Conservation (phyloP, 2,113 vertebrate genomes). For the Periophthalmodon schlosseri region DNA sequence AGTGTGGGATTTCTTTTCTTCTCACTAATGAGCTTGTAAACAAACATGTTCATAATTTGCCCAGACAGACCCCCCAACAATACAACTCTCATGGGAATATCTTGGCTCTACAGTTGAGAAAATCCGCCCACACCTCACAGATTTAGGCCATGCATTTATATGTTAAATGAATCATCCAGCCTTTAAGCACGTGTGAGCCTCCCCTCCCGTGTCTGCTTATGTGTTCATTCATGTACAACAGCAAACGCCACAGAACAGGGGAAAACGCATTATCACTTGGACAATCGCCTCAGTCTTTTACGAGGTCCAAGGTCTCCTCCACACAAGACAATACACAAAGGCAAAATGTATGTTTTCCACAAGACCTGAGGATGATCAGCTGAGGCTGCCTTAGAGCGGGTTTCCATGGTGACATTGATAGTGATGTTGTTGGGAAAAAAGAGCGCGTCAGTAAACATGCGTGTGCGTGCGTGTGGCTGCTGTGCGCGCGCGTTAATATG, state of each 20-base stretch:
- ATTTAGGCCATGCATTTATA: slow-evolving; percentile 22
- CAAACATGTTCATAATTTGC: slow-evolving; percentile 22
- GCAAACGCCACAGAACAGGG: slow-evolving; percentile 45
- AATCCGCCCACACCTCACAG: neutral
- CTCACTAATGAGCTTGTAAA: slow-evolving; percentile 15
- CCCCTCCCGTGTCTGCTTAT: slow-evolving; percentile 28
- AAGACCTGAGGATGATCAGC: slow-evolving; percentile 51
- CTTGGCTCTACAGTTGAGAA: neutral
- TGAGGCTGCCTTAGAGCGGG: slow-evolving; percentile 49
- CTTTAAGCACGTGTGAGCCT: slow-evolving; percentile 38
- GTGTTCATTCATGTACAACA: slow-evolving; percentile 53
- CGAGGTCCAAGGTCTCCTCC: slow-evolving; percentile 32
- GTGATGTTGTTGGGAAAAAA: slow-evolving; percentile 32
- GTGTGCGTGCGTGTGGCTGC: neutral
- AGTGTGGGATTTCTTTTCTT: neutral
- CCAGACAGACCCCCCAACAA: neutral
- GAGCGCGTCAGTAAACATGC: slow-evolving; percentile 6
- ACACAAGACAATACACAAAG: slow-evolving; percentile 21
- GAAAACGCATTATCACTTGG: slow-evolving; percentile 61
- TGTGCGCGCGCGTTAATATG: slow-evolving; percentile 29
- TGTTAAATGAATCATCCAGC: slow-evolving; percentile 39
- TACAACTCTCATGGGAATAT: slow-evolving; percentile 1
- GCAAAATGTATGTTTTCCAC: slow-evolving; percentile 33
- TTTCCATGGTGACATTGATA: slow-evolving; percentile 73
- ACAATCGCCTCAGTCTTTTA: slow-evolving; percentile 44